Conservation (phyloP, 2,113 vertebrate genomes). For the Stigmatopora nigra region DNA sequence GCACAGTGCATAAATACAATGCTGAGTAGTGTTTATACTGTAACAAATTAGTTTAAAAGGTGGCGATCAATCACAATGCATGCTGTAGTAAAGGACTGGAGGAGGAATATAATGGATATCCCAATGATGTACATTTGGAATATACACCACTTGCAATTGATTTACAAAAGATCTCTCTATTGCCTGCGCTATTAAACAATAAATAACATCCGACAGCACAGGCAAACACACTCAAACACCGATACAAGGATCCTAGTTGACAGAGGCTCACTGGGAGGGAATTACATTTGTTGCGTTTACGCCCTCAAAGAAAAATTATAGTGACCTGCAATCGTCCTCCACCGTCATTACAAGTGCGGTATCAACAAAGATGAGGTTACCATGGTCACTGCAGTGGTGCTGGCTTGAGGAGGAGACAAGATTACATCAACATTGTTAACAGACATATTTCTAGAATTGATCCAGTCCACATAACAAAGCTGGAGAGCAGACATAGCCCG, state of each 20-base stretch:
- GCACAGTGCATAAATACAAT: slow-evolving; percentile 46
- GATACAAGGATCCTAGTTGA: slow-evolving; percentile 38
- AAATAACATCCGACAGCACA: slow-evolving; percentile 31
- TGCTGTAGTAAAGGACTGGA: slow-evolving; percentile 19
- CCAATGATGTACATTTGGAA: slow-evolving; percentile 34
- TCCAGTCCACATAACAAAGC: slow-evolving; percentile 62
- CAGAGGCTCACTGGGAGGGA: slow-evolving; percentile 23
- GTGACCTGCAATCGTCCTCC: slow-evolving; percentile 41
- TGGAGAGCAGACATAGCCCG: slow-evolving; percentile 62
- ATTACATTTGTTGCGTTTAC: slow-evolving; percentile 38
- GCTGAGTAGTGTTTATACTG: slow-evolving; percentile 23
- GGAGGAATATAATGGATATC: slow-evolving; percentile 38
- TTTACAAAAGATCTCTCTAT: slow-evolving; percentile 36
- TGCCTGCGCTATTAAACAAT: slow-evolving; percentile 33
- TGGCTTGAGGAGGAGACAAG: slow-evolving; percentile 33
- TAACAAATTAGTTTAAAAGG: slow-evolving; percentile 45
- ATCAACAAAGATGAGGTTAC: slow-evolving; percentile 44
- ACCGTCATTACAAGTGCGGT: slow-evolving; percentile 23
- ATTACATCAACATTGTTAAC: slow-evolving; percentile 69
- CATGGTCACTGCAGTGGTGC: slow-evolving; percentile 42
- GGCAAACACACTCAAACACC: slow-evolving; percentile 26
- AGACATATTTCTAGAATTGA: slow-evolving; percentile 75
- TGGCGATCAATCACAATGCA: slow-evolving; percentile 48
- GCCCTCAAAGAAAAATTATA: slow-evolving; percentile 36
- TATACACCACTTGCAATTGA: slow-evolving; percentile 40